Conservation (phyloP, 2,888 invertebrate genomes). For the Agriopis marginaria region DNA sequence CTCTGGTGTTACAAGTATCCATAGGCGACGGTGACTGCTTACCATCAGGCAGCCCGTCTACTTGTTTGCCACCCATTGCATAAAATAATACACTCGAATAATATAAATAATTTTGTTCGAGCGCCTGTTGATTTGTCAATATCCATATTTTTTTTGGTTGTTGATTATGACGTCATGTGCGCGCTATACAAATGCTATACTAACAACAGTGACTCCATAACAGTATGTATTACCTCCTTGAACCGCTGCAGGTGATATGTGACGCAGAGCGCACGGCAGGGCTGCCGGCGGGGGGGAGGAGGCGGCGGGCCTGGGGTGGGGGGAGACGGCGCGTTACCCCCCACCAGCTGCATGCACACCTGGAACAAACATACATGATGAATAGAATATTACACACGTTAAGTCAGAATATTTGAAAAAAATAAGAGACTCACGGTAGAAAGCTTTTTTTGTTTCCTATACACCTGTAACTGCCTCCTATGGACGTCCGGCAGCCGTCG, state of each 20-base stretch:
- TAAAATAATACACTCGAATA: too few relatives aligned
- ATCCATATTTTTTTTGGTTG: too few relatives aligned
- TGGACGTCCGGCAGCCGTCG: slow-evolving; percentile 78
- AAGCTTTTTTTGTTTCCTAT: slow-evolving; percentile 77
- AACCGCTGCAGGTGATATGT: slow-evolving; percentile 78
- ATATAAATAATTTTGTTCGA: too few relatives aligned
- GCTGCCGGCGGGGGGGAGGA: slow-evolving; percentile 61
- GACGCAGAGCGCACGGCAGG: slow-evolving; percentile 72
- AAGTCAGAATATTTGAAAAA: neutral
- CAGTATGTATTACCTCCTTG: slow-evolving; percentile 63
- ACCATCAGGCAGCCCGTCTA: too few relatives aligned
- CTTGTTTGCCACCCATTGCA: too few relatives aligned
- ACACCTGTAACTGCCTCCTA: slow-evolving; percentile 75
- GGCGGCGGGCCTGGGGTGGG: slow-evolving; percentile 71
- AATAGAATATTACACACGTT: too few relatives aligned
- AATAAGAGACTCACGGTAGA: slow-evolving; percentile 1
- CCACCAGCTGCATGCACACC: slow-evolving; percentile 80
- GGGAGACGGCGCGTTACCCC: slow-evolving; percentile 68
- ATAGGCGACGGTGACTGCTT: too few relatives aligned
- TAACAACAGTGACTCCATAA: too few relatives aligned
- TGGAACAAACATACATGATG: slow-evolving; percentile 40
- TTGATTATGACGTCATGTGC: too few relatives aligned
- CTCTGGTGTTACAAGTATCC: too few relatives aligned
- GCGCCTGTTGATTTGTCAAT: too few relatives aligned
- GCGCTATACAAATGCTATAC: too few relatives aligned